Evolutionary conservation across 2,797 vertebrate species (phyloP).

Genomic region (Molothrus ater): DNA sequence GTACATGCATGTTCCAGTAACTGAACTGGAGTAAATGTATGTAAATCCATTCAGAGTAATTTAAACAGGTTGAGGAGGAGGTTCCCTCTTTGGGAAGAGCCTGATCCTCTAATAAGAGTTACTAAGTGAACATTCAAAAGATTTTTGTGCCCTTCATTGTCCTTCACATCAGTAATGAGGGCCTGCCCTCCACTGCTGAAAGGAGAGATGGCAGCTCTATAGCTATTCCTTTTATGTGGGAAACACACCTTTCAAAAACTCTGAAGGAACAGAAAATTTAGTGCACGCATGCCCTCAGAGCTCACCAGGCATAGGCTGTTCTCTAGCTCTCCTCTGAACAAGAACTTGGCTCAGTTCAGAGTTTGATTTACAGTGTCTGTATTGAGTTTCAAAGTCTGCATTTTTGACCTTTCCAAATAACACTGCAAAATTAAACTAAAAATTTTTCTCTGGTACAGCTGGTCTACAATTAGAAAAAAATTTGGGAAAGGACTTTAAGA

Average conservation of each 20-base stretch:
- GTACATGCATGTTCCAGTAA: background rate
- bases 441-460: background rate
- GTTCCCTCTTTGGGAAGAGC: background rate
- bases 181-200: background rate
- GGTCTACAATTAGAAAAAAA: background rate
- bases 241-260: background rate
- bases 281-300: accelerated
- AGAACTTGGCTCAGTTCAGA: background rate
- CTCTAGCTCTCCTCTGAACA: background rate
- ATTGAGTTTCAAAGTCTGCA: background rate
- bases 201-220: background rate
- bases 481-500: background rate
- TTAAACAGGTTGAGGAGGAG: background rate
- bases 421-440: background rate
- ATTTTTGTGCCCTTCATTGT: background rate
- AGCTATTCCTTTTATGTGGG: background rate
- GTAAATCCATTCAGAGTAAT: background rate
- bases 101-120: background rate
- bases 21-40: background rate
- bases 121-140: background rate
- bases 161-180: background rate
- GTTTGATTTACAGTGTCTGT: background rate
- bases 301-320: background rate
- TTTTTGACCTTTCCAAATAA: background rate
- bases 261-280: background rate